These are phyloP conservation scores for Cavia porcellus DNA, from an alignment of 2,113 vertebrate genomes.

Conservation along the genomic window DNA sequence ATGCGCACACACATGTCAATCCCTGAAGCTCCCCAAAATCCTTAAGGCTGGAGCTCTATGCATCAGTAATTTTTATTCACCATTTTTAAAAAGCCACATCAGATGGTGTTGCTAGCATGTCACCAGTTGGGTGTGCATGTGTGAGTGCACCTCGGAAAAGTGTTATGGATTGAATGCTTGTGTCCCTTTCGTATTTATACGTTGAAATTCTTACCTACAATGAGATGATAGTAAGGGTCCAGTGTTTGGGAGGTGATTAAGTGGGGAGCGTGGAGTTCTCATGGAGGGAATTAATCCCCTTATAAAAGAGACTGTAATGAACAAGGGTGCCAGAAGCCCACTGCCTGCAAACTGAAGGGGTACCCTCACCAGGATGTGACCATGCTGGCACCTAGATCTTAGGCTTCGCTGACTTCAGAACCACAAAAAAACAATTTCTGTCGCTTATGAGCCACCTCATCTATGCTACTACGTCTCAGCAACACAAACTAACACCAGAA, in stretches of 20 bases:
- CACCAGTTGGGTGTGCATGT: neutral
- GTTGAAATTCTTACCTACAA: neutral
- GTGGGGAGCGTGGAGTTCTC: neutral
- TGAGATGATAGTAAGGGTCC: neutral
- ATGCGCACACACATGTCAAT: neutral
- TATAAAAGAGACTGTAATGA: neutral
- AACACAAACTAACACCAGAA: neutral
- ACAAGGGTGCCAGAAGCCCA: neutral
- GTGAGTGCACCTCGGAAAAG: neutral
- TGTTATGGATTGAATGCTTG: neutral
- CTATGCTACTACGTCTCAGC: neutral
- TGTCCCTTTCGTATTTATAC: neutral
- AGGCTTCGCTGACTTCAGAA: neutral
- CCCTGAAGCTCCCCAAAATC: neutral
- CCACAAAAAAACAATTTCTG: neutral
- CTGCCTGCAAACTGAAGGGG: neutral
- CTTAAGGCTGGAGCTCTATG: neutral
- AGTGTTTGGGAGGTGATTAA: neutral
- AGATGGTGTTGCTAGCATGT: neutral
- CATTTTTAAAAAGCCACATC: neutral
- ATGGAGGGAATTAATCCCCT: neutral
- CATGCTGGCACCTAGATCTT: neutral
- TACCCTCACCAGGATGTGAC: neutral
- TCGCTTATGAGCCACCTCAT: neutral
- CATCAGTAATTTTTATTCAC: neutral